Conservation (phyloP, 2,888 invertebrate species). For the Lasioglossum lativentre region DNA sequence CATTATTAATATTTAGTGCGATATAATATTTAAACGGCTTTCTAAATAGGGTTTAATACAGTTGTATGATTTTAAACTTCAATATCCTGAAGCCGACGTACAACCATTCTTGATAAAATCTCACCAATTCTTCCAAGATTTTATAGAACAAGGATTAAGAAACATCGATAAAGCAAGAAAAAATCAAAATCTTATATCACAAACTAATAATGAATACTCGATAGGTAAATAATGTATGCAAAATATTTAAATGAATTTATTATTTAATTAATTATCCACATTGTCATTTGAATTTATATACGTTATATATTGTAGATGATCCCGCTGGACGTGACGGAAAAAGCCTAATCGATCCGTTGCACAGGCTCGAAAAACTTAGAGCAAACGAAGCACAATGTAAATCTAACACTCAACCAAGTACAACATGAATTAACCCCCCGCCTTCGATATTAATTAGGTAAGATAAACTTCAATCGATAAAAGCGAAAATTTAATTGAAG, state of each 20-base stretch:
- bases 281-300: not conserved
- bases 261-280: not conserved
- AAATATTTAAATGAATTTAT: constrained; percentile 1
- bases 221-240: constrained; percentile 67
- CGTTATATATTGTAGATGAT: constrained; percentile 61
- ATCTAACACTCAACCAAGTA: constrained; percentile 78
- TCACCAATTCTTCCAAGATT: constrained; percentile 94
- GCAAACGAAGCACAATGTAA: constrained; percentile 80
- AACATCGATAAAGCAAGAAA: constrained; percentile 86
- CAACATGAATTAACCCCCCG: constrained; percentile 72
- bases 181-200: constrained; percentile 78
- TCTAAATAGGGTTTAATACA: constrained; percentile 89
- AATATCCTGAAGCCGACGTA: constrained; percentile 92
- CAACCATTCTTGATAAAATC: constrained; percentile 94
- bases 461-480: constrained; percentile 16
- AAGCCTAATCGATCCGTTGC: constrained; percentile 80
- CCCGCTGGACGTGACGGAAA: constrained; percentile 75
- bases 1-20: not conserved
- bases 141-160: constrained; percentile 91
- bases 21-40: constrained; percentile 11
- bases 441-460: constrained; percentile 62
- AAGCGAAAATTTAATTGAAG: not conserved
- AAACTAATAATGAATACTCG: constrained; percentile 77
- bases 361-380: constrained; percentile 81
- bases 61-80: constrained; percentile 90